Evolutionary conservation across 2,113 vertebrate species (phyloP), one percentile per base, ranked within the genome.

Genomic region (Strix uralensis): DNA sequence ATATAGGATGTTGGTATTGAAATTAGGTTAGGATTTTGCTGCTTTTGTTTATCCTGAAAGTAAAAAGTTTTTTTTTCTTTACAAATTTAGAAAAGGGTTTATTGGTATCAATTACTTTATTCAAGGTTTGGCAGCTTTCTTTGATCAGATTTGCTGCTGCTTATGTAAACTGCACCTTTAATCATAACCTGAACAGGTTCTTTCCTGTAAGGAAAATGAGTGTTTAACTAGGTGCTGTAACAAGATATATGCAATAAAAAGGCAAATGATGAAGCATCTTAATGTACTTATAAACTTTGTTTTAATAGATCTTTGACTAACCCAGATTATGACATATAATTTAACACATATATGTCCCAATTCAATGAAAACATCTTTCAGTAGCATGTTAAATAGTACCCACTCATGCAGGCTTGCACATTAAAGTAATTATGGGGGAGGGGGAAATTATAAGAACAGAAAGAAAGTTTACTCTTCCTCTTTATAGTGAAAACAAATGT

Each of bases 401-500:
- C 80, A 81, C 86, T 90, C 84, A 38, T 71, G 74, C 59, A 78
- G 52, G 51, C 65, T 90, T 96, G 92, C 81, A 54, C 86, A 62
- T 87, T 75, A 59, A 94, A 96, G 91, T 88, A 81, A 97, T 92
- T 92, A 73, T 75, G 63, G 77, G 70, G 83, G 88, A 82, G 46
- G 87, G 78, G 32, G 30, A 57, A 73, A 83, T 94, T 91, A 52
- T 27, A 94, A 96, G 96, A 95, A 93, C 22, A 92, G 71, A 92
- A 92, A 97, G 82, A 80, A 94, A 96, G 97, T 97, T 97, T 94
- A 94, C 96, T 97, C 96, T 98, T 98, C 96, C 93, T 98, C 88
- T 97, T 97, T 94, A 90, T 81, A 96, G 94, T 94, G 97, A 98
- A 98, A 97, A 98, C 97, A 98, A 97, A 97, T 98, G 97, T 95